A percentile compares a stretch with the other conserved stretches of the same genome.
Conservation (phyloP, 2,797 vertebrate species). For the Sparidentex hasta region DNA sequence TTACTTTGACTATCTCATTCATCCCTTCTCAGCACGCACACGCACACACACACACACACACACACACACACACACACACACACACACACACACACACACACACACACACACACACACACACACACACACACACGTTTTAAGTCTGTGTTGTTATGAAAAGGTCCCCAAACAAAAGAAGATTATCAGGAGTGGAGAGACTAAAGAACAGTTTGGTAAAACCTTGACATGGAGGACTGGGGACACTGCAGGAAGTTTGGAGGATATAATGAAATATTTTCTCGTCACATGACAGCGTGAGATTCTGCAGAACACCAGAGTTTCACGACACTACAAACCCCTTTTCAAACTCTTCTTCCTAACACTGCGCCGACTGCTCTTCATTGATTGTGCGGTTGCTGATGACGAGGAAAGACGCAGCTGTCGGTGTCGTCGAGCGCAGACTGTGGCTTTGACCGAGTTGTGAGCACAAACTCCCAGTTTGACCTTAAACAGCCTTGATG, state of each 20-base stretch:
- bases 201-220: neutral
- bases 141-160: too few relatives aligned
- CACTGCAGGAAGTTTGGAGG: neutral
- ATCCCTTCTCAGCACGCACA: too few relatives aligned
- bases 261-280: neutral
- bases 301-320: neutral
- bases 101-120: too few relatives aligned
- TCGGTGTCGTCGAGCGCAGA: neutral
- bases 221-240: neutral
- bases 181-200: neutral
- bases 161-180: too few relatives aligned
- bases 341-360: neutral
- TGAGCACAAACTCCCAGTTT: slow-evolving; percentile 28
- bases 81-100: too few relatives aligned
- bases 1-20: too few relatives aligned
- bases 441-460: neutral
- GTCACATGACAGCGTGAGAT: neutral
- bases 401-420: neutral
- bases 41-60: too few relatives aligned
- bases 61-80: too few relatives aligned
- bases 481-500: slow-evolving; percentile 51
- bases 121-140: too few relatives aligned
- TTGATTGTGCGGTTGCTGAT: neutral
- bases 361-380: neutral
- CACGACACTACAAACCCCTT: too few relatives aligned